These are phyloP conservation scores for Limnodromus scolopaceus DNA, from an alignment of 2,797 vertebrate species.

Conservation along the genomic window DNA sequence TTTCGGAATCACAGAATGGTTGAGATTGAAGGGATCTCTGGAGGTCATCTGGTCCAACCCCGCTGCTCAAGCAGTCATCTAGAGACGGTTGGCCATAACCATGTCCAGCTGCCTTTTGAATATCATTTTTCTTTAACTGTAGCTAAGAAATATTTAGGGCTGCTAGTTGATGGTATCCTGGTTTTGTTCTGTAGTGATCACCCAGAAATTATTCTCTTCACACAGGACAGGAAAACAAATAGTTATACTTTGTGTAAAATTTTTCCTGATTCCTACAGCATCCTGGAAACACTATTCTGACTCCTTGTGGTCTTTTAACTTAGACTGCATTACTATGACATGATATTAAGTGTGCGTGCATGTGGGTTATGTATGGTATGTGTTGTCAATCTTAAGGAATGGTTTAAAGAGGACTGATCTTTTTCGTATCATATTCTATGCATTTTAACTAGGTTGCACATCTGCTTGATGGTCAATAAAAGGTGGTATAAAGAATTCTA, in stretches of 20 bases:
- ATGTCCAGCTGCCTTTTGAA: background rate
- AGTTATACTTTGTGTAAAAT: background rate
- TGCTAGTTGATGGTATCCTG: background rate
- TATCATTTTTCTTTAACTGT: background rate
- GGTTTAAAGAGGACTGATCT: background rate
- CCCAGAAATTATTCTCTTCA: background rate
- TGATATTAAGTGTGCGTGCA: background rate
- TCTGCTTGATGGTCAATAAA: slow-evolving; percentile 15
- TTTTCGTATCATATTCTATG: background rate
- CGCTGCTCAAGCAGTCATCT: background rate
- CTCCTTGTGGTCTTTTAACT: background rate
- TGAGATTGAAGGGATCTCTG: background rate
- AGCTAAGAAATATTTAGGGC: background rate
- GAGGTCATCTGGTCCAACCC: background rate
- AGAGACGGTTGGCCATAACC: background rate
- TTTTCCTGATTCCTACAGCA: background rate
- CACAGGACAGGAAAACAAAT: background rate
- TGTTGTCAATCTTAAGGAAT: background rate
- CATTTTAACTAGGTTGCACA: background rate
- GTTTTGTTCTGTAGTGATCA: background rate
- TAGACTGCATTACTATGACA: background rate
- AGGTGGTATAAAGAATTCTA: background rate
- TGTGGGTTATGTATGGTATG: background rate
- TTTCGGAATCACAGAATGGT: background rate
- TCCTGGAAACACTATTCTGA: background rate